Percentiles rank a stretch among this genome's conserved stretches.
Evolutionary conservation across 1,140 invertebrate species (phyloP).

Genomic region (Drosophila auraria): DNA sequence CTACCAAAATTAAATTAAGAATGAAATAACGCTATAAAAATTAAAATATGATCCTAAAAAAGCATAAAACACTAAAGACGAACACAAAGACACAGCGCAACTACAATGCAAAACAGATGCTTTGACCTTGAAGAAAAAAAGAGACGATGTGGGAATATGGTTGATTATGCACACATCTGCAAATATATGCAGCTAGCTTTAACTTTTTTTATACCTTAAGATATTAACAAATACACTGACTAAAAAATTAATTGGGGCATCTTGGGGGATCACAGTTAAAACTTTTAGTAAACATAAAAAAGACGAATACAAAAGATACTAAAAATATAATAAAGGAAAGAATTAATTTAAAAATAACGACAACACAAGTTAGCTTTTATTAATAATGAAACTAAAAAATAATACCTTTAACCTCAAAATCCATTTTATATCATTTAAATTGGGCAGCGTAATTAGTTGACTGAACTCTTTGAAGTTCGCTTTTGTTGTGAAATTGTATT

Average conservation of each 20-base stretch:
- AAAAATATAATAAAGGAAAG: background rate
- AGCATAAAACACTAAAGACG: slow-evolving; percentile 17
- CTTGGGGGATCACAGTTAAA: background rate
- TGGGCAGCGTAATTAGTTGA: background rate
- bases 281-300: slow-evolving; percentile 8
- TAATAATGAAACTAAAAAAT: background rate
- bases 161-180: slow-evolving; percentile 7
- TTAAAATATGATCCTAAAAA: background rate
- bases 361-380: background rate
- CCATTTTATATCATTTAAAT: background rate
- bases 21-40: background rate
- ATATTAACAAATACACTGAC: too few species aligned
- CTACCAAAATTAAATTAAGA: slow-evolving; percentile 11
- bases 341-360: too few species aligned
- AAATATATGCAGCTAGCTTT: too few species aligned
- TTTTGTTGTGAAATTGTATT: too few species aligned
- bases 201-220: too few species aligned
- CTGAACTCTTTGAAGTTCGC: too few species aligned
- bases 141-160: slow-evolving; percentile 15
- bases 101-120: slow-evolving; percentile 15
- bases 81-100: slow-evolving; percentile 26
- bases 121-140: slow-evolving; percentile 20
- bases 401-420: background rate
- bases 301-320: slow-evolving; percentile 3
- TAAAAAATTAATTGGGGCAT: background rate